Evolutionary conservation across 2,888 invertebrate species (phyloP).

Genomic region (Drosophila borborema): DNA sequence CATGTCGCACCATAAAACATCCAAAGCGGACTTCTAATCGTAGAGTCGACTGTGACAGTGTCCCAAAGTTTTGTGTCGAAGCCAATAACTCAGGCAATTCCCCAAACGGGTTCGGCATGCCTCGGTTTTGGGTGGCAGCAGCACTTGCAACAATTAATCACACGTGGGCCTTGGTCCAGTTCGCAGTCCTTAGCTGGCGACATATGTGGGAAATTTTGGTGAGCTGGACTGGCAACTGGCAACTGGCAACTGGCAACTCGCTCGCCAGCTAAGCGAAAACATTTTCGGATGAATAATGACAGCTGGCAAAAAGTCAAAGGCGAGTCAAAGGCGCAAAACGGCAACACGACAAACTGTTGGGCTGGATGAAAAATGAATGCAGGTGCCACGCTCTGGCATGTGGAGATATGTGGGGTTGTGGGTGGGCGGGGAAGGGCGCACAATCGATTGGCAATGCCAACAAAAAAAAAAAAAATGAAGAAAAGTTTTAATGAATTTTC

Average conservation of each 20-base stretch:
- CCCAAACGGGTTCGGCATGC: slow-evolving; percentile 13
- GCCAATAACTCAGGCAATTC: slow-evolving; percentile 61
- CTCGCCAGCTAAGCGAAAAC: slow-evolving; percentile 68
- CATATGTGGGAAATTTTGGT: slow-evolving; percentile 76
- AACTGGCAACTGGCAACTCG: slow-evolving; percentile 16
- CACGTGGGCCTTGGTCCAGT: slow-evolving; percentile 48
- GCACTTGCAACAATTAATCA: slow-evolving; percentile 72
- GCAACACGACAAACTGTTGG: slow-evolving; percentile 64
- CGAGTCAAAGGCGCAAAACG: slow-evolving; percentile 75
- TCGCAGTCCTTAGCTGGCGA: slow-evolving; percentile 50
- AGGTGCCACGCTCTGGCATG: slow-evolving; percentile 57
- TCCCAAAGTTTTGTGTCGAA: slow-evolving; percentile 68
- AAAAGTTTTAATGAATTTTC: slow-evolving; percentile 78
- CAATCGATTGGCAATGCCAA: slow-evolving; percentile 64
- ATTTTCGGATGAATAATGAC: slow-evolving; percentile 78
- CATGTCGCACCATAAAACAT: slow-evolving; percentile 28
- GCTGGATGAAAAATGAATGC: slow-evolving; percentile 75
- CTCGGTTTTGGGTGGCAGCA: slow-evolving; percentile 18
- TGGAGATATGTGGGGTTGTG: background rate
- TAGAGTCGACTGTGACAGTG: slow-evolving; percentile 40
- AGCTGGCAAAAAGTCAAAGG: slow-evolving; percentile 78
- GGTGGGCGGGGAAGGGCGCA: background rate
- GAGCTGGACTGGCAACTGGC: slow-evolving; percentile 35
- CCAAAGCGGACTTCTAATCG: slow-evolving; percentile 6
- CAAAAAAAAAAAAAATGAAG: slow-evolving; percentile 32